A percentile compares a stretch with the other conserved stretches of the same genome.
These are phyloP conservation scores for Parapristionchus giblindavisi DNA, from an alignment of 2,888 invertebrate species.

Conservation along the genomic window DNA sequence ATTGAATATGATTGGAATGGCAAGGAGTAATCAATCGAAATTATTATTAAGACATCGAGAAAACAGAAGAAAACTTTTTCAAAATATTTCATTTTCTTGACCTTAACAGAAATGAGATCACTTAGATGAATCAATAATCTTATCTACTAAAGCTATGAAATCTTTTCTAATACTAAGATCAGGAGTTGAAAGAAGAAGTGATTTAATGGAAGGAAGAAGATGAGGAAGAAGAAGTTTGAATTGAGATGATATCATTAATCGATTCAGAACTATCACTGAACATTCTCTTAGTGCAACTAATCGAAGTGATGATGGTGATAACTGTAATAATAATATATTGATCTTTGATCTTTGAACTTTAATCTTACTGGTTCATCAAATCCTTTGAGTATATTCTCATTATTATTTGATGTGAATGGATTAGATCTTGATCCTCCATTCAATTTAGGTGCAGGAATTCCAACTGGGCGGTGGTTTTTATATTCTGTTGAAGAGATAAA, in stretches of 20 bases:
- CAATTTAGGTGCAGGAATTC: conserved; percentile 20
- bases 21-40: no score
- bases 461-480: conserved; percentile 44
- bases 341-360: neutral
- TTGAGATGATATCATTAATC: conserved; percentile 1
- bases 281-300: conserved; percentile 17
- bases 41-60: no score
- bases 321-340: conserved; percentile 10
- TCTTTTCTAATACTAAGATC: conserved; percentile 48
- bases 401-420: conserved; percentile 15
- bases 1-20: no score
- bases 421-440: conserved; percentile 16
- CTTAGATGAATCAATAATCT: neutral
- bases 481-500: conserved; percentile 43
- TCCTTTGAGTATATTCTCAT: conserved; percentile 3
- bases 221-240: conserved; percentile 20
- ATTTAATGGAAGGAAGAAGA: conserved; percentile 44
- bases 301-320: conserved; percentile 17
- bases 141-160: conserved; percentile 21
- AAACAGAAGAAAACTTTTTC: no score
- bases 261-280: neutral
- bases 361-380: conserved; percentile 13
- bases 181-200: conserved; percentile 46
- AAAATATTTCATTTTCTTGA: no score
- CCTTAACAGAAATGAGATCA: no score